These are phyloP conservation scores for Hemibagrus guttatus DNA, from an alignment of 2,797 vertebrate genomes.

Conservation along the genomic window DNA sequence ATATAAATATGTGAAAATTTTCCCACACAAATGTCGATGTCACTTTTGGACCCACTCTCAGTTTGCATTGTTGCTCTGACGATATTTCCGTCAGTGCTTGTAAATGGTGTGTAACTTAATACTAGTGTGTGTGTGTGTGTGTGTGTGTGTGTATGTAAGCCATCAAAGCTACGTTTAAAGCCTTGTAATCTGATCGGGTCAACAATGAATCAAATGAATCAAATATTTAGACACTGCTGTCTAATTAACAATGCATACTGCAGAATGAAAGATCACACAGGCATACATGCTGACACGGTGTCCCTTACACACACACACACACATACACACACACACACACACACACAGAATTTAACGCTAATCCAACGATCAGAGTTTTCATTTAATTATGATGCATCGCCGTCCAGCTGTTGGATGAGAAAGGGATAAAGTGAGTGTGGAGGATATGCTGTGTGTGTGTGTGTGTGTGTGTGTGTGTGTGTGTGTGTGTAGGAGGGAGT, in stretches of 20 bases:
- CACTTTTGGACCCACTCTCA: neutral
- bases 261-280: constrained; percentile 11
- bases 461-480: constrained; percentile 57
- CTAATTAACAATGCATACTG: constrained; percentile 1
- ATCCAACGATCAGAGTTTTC: neutral
- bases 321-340: constrained; percentile 7
- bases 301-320: constrained; percentile 9
- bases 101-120: neutral
- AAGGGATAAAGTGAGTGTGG: neutral
- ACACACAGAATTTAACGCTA: constrained; percentile 13
- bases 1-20: neutral
- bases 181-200: constrained; percentile 18
- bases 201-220: constrained; percentile 37
- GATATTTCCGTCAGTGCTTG: neutral
- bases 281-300: constrained; percentile 5
- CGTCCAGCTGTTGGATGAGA: neutral
- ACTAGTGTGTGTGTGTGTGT: neutral
- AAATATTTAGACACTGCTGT: constrained; percentile 31
- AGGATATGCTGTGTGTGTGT: neutral
- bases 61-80: neutral
- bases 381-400: neutral
- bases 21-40: neutral
- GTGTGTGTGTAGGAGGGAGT: constrained; percentile 63
- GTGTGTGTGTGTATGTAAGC: neutral
- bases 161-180: neutral